Evolutionary conservation across 2,113 vertebrate genomes (phyloP).

Genomic region (Myiozetetes cayanensis): DNA sequence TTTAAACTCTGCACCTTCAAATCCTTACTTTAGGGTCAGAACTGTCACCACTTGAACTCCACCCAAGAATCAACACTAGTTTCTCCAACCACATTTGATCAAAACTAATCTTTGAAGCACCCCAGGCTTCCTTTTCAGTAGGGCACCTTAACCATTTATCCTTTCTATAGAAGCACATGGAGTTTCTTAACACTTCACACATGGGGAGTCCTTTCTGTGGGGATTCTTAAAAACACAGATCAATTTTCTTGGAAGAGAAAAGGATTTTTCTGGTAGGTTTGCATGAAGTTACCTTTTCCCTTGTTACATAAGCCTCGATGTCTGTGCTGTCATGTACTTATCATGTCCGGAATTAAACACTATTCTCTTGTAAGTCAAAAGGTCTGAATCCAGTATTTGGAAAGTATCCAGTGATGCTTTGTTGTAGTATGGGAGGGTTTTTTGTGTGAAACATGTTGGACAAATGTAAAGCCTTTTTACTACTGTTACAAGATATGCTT

Average conservation of each 20-base stretch:
- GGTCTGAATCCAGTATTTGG: not conserved
- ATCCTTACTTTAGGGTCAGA: not conserved
- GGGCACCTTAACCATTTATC: not conserved
- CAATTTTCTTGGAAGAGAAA: not conserved
- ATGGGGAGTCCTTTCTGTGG: not conserved
- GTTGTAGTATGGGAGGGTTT: not conserved
- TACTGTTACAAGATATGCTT: not conserved
- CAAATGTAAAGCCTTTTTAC: conserved; percentile 13
- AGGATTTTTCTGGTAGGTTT: not conserved
- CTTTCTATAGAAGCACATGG: not conserved
- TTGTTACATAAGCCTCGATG: not conserved
- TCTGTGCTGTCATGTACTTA: not conserved
- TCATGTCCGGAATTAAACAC: not conserved
- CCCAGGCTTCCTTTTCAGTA: not conserved
- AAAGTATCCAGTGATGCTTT: not conserved
- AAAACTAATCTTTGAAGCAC: not conserved
- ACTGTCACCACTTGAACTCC: not conserved
- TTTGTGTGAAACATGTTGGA: not conserved
- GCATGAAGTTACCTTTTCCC: not conserved
- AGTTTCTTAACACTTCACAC: not conserved
- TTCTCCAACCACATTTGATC: not conserved
- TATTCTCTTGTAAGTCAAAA: not conserved
- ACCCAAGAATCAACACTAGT: not conserved
- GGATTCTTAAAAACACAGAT: not conserved
- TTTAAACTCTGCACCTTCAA: not conserved